Evolutionary conservation across 2,888 invertebrate species (phyloP), one percentile per base, ranked within the genome.

Genomic region (Drosophila subsilvestris): DNA sequence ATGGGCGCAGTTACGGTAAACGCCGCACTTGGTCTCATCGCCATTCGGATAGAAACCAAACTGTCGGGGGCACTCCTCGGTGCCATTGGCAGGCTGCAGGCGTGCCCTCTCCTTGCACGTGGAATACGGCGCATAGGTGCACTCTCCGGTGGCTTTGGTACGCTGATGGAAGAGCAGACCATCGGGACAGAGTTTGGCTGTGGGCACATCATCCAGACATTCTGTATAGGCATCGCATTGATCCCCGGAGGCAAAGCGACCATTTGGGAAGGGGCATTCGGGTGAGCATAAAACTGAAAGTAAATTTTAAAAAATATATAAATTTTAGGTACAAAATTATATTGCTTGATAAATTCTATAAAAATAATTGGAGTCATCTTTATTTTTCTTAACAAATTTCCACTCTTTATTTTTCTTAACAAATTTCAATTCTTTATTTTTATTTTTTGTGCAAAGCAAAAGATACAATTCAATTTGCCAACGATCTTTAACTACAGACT

Each of bases 61-160:
- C 71, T 91, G 92, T 17, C 91, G 90, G 0, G 97, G 97, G 80
- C 97, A 97, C 29, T 95, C 95, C 0, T 94, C 95, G 0, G 96
- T 96, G 1, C 96, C 94, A 43, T 92, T 90, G 53, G 92, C 89
- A 0, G 91, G 89, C 77, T 92, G 96, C 56, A 95, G 93, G 32
- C 94, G 93, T 10, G 95, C 93, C 73, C 97, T 94, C 75, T 95
- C 96, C 22, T 94, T 93, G 89, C 97, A 97, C 71, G 95, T 93
- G 18, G 96, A 95, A 81, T 97, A 96, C 45, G 95, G 95, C 7
- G 97, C 96, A 90, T 97, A 97, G 78, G 95, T 95, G 91, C 97
- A 97, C 89, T 95, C 96, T 9, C 94, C 94, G 69, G 94, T 94
- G 8, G 78, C 61, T 75, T 91, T 91, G 58, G 89, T 86, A 49